Evolutionary conservation across 2,888 invertebrate species (phyloP), one percentile per base, ranked within the genome.

Genomic region (Apodemia mormo): DNA sequence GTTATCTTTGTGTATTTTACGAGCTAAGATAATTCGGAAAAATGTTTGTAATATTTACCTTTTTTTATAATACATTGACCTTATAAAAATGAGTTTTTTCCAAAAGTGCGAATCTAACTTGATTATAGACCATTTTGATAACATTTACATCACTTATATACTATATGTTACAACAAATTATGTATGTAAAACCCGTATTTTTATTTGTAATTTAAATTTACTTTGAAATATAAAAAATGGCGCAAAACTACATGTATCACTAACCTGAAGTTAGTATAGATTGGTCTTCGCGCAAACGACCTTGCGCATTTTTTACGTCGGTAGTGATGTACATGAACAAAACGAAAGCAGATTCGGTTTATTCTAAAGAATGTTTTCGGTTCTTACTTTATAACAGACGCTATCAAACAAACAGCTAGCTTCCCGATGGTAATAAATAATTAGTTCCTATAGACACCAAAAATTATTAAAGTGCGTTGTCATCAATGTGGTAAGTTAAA

Each of bases 291-390:
- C 54, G 54, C 70, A 70, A 81, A 83, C 84, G 85, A 85, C 88
- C 88, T 89, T 90, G 90, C 82, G 85, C 86, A 85, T 85, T 87
- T 86, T 87, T 85, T 83, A 82, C 76, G 7, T 74, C 29, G 29
- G 10, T 85, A 89, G 89, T 79, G 88, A 77, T 81, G 88, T 75
- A 0, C 67, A 56, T 37, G 58, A 8, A 29, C 10, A 33, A 40
- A 66, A 68, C 3, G 40, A 45, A 45, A 45, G 12, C 12, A 45
- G 49, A 52, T n/a, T n/a, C 49, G 49, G 49, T 52, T 52, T n/a
- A 5, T 14, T 52, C 12, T 2, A 45, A 45, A 45, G 2, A 12
- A 4, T 12, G 12, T 45, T 45, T 12, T 45, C 12, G 45, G 45
- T 45, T 12, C 10, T 12, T 10, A 4, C 2, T 12, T 12, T 10